Base-by-base conservation (phyloP, 2,797 vertebrate species). In the Distichodus sexfasciatus region DNA sequence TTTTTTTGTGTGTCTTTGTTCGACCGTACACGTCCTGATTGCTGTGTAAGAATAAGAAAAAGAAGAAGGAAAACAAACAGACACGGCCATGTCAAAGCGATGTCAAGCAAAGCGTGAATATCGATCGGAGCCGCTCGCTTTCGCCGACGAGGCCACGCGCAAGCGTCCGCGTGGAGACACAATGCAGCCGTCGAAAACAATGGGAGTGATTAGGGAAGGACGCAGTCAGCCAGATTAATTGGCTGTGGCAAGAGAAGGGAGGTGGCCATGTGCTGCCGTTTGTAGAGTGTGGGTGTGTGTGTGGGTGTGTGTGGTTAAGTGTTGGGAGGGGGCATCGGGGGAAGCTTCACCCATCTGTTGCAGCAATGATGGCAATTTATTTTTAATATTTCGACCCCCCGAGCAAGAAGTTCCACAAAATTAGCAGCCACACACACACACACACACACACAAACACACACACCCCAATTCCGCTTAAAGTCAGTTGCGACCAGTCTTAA, bases 181-280 rank as follows among this genome's bases (percentile, higher is more conserved):
- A 83, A 80, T 66, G n/a, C n/a, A 19, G 10, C 69, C 23, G 63
- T 60, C 75, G 68, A 73, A 77, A 61, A 57, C 72, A 66, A 17
- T 60, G 63, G 77, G 76, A 77, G 75, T 81, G 82, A 88, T 87
- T 86, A 86, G 69, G 67, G 68, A 58, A 74, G 75, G 66, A 76
- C 66, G 75, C 76, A 77, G 59, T 82, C 76, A 77, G 72, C 78
- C 69, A 58, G 72, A 77, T 74, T 83, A 85, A 85, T 81, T 79
- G 73, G 83, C 70, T 78, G 68, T 82, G 74, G 83, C 84, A 84
- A 75, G 62, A 70, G 57, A 82, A 61, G 53, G 59, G 79, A 80
- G 71, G 74, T 75, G 50, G 79, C 80, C 80, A 83, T 80, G 82
- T 83, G 76, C 57, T 76, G 55, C 29, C 31, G 44, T 65, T 67